phyloP scores from a whole-genome alignment of 2,888 invertebrate species.

The Drosophila acutilabella region DNA sequence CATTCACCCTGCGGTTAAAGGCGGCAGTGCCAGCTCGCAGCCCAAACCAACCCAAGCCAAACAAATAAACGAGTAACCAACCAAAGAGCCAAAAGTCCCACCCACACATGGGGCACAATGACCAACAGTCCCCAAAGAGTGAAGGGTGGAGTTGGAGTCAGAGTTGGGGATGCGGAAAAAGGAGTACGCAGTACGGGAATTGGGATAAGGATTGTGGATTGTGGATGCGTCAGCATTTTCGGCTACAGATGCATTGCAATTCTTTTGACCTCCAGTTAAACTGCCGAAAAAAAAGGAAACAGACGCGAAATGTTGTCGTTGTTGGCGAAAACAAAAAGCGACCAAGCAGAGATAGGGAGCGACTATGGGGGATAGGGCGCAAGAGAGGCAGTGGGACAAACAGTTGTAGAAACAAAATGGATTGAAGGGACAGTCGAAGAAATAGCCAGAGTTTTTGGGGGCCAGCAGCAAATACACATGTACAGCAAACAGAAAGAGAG shows the following conservation, averaged over 20 bases:
- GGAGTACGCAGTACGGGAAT: not conserved
- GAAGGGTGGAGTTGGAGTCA: not conserved
- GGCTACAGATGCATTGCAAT: slow-evolving; percentile 61
- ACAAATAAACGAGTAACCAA: not conserved
- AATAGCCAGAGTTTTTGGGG: slow-evolving; percentile 14
- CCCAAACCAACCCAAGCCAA: not conserved
- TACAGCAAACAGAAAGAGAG: slow-evolving; percentile 21
- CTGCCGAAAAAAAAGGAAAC: slow-evolving; percentile 62
- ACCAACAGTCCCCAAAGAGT: slow-evolving; percentile 31
- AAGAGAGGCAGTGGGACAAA: slow-evolving; percentile 10
- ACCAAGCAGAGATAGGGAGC: slow-evolving; percentile 11
- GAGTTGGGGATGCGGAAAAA: not conserved
- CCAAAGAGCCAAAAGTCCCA: slow-evolving; percentile 8
- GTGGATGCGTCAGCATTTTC: slow-evolving; percentile 59
- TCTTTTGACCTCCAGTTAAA: slow-evolving; percentile 77
- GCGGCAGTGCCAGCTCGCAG: slow-evolving; percentile 10
- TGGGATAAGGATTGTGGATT: slow-evolving; percentile 13
- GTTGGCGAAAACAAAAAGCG: slow-evolving; percentile 42
- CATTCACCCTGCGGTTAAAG: slow-evolving; percentile 47
- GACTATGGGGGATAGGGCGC: not conserved
- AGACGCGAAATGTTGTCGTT: slow-evolving; percentile 34
- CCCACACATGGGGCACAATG: slow-evolving; percentile 51
- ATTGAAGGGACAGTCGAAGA: slow-evolving; percentile 17
- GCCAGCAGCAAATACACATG: slow-evolving; percentile 57
- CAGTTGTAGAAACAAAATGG: not conserved